Base-by-base conservation (phyloP, 2,797 vertebrate genomes). In the Pyrocephalus nanus region DNA sequence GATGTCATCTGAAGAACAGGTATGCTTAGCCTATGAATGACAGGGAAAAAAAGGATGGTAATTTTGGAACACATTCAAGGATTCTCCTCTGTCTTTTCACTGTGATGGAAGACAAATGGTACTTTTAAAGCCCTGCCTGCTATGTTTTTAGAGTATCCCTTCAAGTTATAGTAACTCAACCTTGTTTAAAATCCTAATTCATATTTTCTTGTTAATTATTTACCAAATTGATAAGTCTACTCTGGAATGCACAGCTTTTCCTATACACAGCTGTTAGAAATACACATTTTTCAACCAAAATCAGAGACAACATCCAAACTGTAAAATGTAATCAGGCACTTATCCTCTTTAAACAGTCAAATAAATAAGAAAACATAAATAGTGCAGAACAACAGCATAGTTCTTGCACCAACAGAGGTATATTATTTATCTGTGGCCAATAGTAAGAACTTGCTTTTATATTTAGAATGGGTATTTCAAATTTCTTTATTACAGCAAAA, bases 311-410 rank as follows among this genome's bases (percentile, higher is more conserved):
- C 43, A 74, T 40, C 42, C 38, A 66, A 94, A 50, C 40, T 51
- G 58, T 72, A 89, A 88, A 87, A 85, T 42, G 36, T 51, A 76
- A 87, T 45, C 73, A 80, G 67, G 86, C 34, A 55, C n/a, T 64
- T 77, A 54, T 5, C 34, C 40, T 77, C 72, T 92, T 93, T 77
- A 78, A 94, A 86, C 40, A 80, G 32, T 76, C 58, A 90, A 96
- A 95, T 95, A 95, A 90, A 84, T 88, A 92, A 32, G 83, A 93
- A 94, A 83, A 92, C 21, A 88, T 92, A 96, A 96, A 96, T 83
- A 92, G 12, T 58, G 72, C 50, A 86, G 54, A 94, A 67, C 17
- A 81, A 55, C 9, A 45, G 10, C 43, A 21, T 34, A 60, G 65
- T 78, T 61, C 53, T 71, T 64, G 22, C 40, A 81, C 48, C 57